These are phyloP conservation scores for Dasysyrphus albostriatus DNA, from an alignment of 2,888 invertebrate genomes.

Conservation along the genomic window DNA sequence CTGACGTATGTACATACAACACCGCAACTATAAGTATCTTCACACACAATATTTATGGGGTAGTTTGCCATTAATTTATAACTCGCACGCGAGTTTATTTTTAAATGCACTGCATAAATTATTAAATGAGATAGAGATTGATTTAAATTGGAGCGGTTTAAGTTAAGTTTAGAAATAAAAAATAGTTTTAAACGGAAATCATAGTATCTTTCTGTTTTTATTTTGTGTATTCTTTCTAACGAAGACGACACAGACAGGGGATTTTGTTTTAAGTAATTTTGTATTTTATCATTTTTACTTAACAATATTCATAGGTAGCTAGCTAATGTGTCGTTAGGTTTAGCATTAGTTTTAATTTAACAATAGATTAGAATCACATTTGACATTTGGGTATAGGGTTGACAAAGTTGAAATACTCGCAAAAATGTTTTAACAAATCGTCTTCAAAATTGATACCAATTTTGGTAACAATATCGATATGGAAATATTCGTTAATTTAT, in stretches of 20 bases:
- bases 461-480: too few species aligned
- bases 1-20: slow-evolving; percentile 7
- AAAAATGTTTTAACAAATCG: too few species aligned
- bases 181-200: slow-evolving; percentile 3
- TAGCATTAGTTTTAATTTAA: too few species aligned
- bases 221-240: not conserved
- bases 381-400: too few species aligned
- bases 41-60: slow-evolving; percentile 32
- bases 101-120: slow-evolving; percentile 43
- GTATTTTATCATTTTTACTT: not conserved
- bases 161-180: not conserved
- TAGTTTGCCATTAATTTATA: slow-evolving; percentile 45
- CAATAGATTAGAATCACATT: too few species aligned
- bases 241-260: not conserved
- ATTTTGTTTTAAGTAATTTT: not conserved
- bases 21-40: not conserved
- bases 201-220: not conserved
- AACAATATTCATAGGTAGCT: not conserved
- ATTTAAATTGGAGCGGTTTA: slow-evolving; percentile 25
- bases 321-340: not conserved
- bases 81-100: slow-evolving; percentile 41
- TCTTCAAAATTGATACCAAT: too few species aligned
- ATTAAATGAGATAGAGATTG: slow-evolving; percentile 37
- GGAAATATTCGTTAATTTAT: too few species aligned
- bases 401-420: too few species aligned